phyloP scores from a whole-genome alignment of 1,140 invertebrate genomes.

The Laupala kohalensis region DNA sequence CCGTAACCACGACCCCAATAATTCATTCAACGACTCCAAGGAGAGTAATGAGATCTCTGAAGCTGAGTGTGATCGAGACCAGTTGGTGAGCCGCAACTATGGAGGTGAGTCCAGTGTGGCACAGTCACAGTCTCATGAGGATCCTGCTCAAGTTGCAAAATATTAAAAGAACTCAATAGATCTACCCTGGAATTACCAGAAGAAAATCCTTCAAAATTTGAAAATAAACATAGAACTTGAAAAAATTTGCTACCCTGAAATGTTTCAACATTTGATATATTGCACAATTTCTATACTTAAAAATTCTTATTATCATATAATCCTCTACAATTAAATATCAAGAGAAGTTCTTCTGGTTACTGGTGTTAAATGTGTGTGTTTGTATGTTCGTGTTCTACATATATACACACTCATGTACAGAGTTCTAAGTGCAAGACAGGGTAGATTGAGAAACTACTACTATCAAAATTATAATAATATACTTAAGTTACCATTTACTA shows the following conservation, averaged over 20 bases:
- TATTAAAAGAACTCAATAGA: neutral
- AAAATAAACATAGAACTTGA: too few relatives aligned
- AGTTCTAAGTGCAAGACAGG: neutral
- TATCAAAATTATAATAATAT: neutral
- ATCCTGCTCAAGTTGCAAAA: neutral
- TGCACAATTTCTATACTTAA: neutral
- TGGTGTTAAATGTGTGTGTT: too few relatives aligned
- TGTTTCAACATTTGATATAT: neutral
- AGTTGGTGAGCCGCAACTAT: constrained; percentile 55
- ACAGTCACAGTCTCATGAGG: neutral
- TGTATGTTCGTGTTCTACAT: too few relatives aligned
- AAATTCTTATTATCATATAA: neutral
- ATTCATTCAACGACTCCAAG: constrained; percentile 77
- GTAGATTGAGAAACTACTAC: neutral
- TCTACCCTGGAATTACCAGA: neutral
- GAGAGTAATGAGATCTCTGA: constrained; percentile 87
- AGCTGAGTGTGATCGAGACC: constrained; percentile 77
- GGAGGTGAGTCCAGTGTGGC: constrained; percentile 42
- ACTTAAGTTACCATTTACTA: neutral
- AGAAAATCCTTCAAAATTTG: too few relatives aligned
- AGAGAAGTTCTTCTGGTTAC: neutral
- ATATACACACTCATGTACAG: too few relatives aligned
- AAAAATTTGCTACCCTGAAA: neutral
- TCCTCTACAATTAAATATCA: neutral
- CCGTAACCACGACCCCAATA: constrained; percentile 54